Evolutionary conservation across 1,140 invertebrate species (phyloP).

Genomic region (Propsilocerus akamusi): DNA sequence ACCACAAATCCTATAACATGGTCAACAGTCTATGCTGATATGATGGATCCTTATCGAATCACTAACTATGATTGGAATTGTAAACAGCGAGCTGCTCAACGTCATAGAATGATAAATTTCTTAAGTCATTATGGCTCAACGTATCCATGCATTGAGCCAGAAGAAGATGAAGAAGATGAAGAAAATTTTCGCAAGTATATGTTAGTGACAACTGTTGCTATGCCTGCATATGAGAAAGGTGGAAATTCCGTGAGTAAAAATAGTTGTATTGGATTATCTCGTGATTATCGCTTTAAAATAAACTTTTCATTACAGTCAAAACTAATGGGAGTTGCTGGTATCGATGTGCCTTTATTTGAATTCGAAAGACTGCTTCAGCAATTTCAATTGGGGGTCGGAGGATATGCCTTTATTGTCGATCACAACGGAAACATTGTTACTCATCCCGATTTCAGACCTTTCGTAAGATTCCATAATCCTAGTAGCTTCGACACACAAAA

Average conservation of each 20-base stretch:
- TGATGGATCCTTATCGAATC: slow-evolving; percentile 20
- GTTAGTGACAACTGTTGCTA: slow-evolving; percentile 79
- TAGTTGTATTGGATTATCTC: too few species aligned
- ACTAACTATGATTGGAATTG: slow-evolving; percentile 1
- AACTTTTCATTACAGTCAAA: slow-evolving; percentile 52
- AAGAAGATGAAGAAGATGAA: slow-evolving; percentile 44
- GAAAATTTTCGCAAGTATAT: slow-evolving; percentile 21
- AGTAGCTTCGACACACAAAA: background rate
- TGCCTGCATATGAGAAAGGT: slow-evolving; percentile 79
- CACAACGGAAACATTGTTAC: background rate
- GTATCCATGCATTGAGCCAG: slow-evolving; percentile 43
- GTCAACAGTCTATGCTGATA: slow-evolving; percentile 58
- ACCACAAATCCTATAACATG: slow-evolving; percentile 43
- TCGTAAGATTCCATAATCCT: background rate
- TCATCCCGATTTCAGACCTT: background rate
- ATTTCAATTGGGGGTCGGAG: background rate
- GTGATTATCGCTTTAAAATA: too few species aligned
- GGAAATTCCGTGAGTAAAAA: slow-evolving; percentile 82
- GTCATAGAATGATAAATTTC: background rate
- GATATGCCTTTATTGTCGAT: background rate
- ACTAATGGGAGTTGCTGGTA: slow-evolving; percentile 82
- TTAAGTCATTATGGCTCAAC: background rate
- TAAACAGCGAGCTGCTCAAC: background rate
- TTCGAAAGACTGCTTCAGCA: background rate
- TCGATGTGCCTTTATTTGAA: slow-evolving; percentile 47